Evolutionary conservation across 2,113 vertebrate genomes (phyloP).

Genomic region (Varanus komodoensis): DNA sequence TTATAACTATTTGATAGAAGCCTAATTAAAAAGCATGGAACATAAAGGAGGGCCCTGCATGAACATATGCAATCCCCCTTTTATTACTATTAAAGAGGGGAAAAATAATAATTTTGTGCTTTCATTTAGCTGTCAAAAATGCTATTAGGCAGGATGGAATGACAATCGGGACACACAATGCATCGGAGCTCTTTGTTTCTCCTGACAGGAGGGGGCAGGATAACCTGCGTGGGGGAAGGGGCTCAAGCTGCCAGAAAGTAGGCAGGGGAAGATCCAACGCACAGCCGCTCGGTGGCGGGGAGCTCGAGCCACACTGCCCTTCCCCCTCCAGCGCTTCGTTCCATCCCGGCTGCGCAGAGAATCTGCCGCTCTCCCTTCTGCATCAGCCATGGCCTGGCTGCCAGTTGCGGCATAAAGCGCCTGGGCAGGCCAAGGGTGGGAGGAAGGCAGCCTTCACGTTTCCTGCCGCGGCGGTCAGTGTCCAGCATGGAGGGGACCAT

Average conservation of each 20-base stretch:
- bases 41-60: background rate
- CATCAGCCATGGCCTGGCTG: background rate
- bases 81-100: slow-evolving; percentile 13
- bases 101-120: slow-evolving; percentile 22
- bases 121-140: slow-evolving; percentile 31
- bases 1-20: slow-evolving; percentile 23
- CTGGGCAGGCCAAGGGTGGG: no score
- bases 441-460: no score
- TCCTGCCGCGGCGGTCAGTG: no score
- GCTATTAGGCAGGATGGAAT: slow-evolving; percentile 30
- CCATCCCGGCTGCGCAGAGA: background rate
- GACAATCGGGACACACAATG: background rate
- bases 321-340: background rate
- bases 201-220: background rate
- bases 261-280: background rate
- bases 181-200: background rate
- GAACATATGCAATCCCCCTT: background rate
- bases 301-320: background rate
- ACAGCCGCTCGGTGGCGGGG: background rate
- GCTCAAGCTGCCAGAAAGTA: background rate
- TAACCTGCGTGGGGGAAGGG: background rate
- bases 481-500: no score
- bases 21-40: slow-evolving; percentile 26
- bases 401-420: no score
- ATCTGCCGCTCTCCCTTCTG: background rate